Conservation (phyloP, 1,140 invertebrate genomes). For the Monochamus saltuarius region DNA sequence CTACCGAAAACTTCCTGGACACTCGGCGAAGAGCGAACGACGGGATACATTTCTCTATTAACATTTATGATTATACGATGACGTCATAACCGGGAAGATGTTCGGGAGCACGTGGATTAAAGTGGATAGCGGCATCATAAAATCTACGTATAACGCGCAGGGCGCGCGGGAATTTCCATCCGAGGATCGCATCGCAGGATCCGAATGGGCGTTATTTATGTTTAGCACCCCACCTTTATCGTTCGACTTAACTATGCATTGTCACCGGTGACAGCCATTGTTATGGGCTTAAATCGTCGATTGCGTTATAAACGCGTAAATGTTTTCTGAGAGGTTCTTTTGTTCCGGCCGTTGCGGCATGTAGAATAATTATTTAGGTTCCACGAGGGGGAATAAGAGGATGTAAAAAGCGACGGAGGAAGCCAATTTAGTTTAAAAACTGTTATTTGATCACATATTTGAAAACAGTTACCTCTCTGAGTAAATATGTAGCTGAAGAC, state of each 20-base stretch:
- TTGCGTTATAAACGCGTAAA: no score
- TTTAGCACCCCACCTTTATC: not conserved
- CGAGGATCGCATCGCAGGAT: not conserved
- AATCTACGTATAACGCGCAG: constrained; percentile 13
- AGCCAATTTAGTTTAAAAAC: no score
- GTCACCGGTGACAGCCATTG: constrained; percentile 3
- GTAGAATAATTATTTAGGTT: no score
- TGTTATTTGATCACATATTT: no score
- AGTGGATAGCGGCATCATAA: constrained; percentile 17
- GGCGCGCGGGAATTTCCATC: constrained; percentile 6
- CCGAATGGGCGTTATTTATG: constrained; percentile 9
- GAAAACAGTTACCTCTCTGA: no score
- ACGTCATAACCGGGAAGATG: not conserved
- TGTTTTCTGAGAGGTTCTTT: no score
- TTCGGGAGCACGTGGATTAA: constrained; percentile 13
- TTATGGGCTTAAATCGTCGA: not conserved
- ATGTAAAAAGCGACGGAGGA: no score
- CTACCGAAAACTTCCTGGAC: no score
- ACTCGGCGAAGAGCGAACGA: no score
- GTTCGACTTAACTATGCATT: not conserved
- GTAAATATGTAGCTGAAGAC: no score
- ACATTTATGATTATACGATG: constrained; percentile 12
- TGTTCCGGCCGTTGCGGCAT: no score
- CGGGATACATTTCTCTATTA: not conserved
- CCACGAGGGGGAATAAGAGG: no score